These are phyloP conservation scores for Eucera pruinosa DNA, from an alignment of 2,888 invertebrate genomes.

Conservation along the genomic window DNA sequence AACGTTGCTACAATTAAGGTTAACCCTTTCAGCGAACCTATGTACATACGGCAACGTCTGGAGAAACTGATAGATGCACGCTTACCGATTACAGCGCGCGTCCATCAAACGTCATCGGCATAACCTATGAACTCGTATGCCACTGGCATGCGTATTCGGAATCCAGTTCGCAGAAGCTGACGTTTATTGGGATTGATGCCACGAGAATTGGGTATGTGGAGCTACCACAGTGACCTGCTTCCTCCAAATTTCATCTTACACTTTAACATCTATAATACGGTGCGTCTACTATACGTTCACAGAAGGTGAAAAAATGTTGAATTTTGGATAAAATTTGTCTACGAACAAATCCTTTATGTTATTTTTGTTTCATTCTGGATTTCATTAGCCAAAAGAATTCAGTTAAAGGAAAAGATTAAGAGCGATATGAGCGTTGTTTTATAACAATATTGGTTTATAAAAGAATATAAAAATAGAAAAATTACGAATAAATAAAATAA, in stretches of 20 bases:
- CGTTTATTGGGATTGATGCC: slow-evolving; percentile 23
- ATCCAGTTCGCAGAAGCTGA: slow-evolving; percentile 1
- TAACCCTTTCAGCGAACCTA: slow-evolving; percentile 44
- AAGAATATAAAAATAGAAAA: too few relatives aligned
- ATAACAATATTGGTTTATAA: too few relatives aligned
- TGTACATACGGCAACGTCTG: slow-evolving; percentile 3
- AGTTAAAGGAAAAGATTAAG: too few relatives aligned
- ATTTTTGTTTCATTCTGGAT: too few relatives aligned
- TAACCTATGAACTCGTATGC: slow-evolving; percentile 30
- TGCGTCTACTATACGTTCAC: too few relatives aligned
- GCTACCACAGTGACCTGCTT: not conserved
- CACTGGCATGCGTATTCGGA: not conserved
- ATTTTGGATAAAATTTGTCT: too few relatives aligned
- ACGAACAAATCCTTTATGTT: too few relatives aligned
- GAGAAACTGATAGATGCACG: slow-evolving; percentile 39
- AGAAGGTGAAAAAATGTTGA: too few relatives aligned
- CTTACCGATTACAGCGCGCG: slow-evolving; percentile 33
- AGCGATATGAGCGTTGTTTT: too few relatives aligned
- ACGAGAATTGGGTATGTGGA: not conserved
- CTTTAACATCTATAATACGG: too few relatives aligned
- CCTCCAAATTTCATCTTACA: not conserved
- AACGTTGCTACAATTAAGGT: slow-evolving; percentile 37
- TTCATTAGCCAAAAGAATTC: too few relatives aligned
- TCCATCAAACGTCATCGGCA: slow-evolving; percentile 49
- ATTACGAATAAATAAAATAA: too few relatives aligned